Percentiles rank a stretch among this genome's conserved stretches.
Conservation (phyloP, 37 sponge, comb jelly and placozoan genomes). For the Cladorhizidae sp. region DNA sequence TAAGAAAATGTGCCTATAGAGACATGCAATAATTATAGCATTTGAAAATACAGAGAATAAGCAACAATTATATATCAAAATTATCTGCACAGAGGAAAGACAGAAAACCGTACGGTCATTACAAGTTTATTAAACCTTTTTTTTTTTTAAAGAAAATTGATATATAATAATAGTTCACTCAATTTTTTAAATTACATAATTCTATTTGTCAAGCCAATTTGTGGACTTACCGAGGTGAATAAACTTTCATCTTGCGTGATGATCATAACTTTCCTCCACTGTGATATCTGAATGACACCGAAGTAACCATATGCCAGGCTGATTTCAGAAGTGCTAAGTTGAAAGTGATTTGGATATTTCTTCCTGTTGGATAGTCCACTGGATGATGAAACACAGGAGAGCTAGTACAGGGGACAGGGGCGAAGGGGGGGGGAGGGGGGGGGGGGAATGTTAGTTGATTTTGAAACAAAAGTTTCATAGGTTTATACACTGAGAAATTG, state of each 20-base stretch:
- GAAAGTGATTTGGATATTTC: constrained; percentile 15
- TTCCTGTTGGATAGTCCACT: neutral
- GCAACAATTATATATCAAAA: no score
- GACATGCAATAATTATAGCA: no score
- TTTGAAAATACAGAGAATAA: no score
- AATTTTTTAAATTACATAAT: neutral
- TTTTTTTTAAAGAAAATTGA: no score
- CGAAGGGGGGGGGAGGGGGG: no score
- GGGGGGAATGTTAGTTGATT: no score
- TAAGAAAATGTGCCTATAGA: no score
- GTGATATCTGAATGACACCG: constrained; percentile 1
- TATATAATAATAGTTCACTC: neutral
- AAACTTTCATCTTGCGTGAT: constrained; percentile 28
- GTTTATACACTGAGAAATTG: no score
- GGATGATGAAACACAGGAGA: constrained; percentile 39
- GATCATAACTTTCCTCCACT: constrained; percentile 34
- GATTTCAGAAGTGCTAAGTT: constrained; percentile 19
- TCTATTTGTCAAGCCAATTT: neutral
- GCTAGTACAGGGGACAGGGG: neutral
- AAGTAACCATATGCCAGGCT: constrained; percentile 5
- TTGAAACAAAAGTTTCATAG: no score
- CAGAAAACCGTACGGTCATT: no score
- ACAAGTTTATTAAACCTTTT: no score
- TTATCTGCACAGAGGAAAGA: no score
- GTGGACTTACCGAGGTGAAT: constrained; percentile 29